A percentile compares a stretch with the other conserved stretches of the same genome.
phyloP scores from a whole-genome alignment of 2,888 invertebrate species.

The Thera obeliscata region DNA sequence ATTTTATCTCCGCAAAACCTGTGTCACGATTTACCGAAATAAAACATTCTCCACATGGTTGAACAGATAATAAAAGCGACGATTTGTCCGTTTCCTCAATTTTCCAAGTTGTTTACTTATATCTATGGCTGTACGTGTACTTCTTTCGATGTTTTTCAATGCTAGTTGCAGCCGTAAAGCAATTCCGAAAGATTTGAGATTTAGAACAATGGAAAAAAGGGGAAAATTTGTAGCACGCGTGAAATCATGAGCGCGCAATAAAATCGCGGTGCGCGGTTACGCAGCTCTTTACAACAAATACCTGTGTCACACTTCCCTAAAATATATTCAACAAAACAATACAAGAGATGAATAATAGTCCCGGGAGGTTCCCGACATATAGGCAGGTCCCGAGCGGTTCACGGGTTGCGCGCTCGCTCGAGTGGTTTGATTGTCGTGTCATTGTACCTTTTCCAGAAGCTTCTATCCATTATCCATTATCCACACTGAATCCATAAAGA shows the following conservation, averaged over 20 bases:
- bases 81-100: constrained; percentile 39
- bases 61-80: constrained; percentile 40
- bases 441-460: constrained; percentile 17
- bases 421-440: constrained; percentile 37
- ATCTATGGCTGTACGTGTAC: constrained; percentile 30
- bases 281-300: constrained; percentile 39
- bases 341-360: constrained; percentile 42
- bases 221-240: constrained; percentile 39
- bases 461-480: not conserved
- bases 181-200: constrained; percentile 29
- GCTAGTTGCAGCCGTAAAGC: constrained; percentile 28
- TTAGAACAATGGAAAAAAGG: constrained; percentile 23
- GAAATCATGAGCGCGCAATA: constrained; percentile 41
- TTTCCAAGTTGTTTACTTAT: constrained; percentile 37
- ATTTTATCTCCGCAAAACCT: constrained; percentile 40
- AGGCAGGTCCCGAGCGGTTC: constrained; percentile 26
- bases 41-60: constrained; percentile 41
- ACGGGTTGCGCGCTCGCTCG: constrained; percentile 14
- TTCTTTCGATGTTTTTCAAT: constrained; percentile 28
- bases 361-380: constrained; percentile 26
- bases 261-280: constrained; percentile 36
- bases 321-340: constrained; percentile 44
- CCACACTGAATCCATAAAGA: not conserved
- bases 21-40: constrained; percentile 41
- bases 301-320: constrained; percentile 40